Evolutionary conservation across 2,113 vertebrate species (phyloP).

Genomic region (Ctenodactylus gundi): DNA sequence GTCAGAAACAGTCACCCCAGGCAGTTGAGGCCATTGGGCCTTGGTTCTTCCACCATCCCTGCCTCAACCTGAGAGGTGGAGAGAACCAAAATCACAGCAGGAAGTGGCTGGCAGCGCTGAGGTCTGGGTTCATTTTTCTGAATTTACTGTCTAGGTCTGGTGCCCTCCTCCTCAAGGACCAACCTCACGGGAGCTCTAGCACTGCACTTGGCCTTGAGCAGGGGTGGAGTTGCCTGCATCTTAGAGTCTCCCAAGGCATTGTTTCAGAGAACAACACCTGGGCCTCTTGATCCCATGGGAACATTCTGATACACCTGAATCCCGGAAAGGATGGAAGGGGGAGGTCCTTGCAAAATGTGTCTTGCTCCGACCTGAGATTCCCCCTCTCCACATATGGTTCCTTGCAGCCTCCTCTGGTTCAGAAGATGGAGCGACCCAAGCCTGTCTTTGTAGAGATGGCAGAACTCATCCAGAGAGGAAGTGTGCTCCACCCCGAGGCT

Average conservation of each 20-base stretch:
- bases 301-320: background rate
- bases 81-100: background rate
- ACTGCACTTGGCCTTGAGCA: background rate
- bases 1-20: background rate
- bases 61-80: background rate
- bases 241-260: background rate
- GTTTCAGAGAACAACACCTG: background rate
- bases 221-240: background rate
- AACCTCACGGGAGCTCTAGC: fast-evolving
- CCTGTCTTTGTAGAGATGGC: background rate
- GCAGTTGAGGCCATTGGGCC: background rate
- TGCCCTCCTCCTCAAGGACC: background rate
- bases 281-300: background rate
- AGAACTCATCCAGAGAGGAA: background rate
- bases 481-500: fast-evolving
- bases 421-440: background rate
- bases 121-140: background rate
- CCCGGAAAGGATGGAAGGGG: fast-evolving
- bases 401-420: background rate
- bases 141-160: background rate
- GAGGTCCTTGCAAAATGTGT: background rate
- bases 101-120: background rate
- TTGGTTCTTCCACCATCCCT: background rate
- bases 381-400: fast-evolving
- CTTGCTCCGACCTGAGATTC: background rate